Conservation (phyloP, 2,797 vertebrate species). For the Sternarchorhynchus goeldii region DNA sequence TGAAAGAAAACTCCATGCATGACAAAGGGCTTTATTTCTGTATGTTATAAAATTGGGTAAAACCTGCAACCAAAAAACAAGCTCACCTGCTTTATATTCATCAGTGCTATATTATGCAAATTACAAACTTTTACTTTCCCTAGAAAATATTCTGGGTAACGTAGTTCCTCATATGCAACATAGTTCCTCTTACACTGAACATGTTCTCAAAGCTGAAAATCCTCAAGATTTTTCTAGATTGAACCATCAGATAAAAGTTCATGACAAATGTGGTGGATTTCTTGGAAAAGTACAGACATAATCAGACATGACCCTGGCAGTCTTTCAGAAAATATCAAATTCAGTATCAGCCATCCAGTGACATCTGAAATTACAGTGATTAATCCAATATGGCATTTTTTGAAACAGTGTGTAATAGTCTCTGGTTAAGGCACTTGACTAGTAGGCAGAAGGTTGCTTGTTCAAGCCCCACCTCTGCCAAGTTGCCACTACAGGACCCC, state of each 20-base stretch:
- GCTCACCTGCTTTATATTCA: too few relatives aligned
- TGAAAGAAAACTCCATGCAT: neutral
- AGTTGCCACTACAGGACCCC: too few relatives aligned
- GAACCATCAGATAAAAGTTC: neutral
- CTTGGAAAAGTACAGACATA: neutral
- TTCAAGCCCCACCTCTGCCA: too few relatives aligned
- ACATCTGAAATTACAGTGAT: neutral
- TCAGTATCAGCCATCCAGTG: neutral
- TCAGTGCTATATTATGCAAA: too few relatives aligned
- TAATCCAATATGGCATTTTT: neutral
- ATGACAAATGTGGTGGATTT: neutral
- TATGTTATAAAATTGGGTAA: too few relatives aligned
- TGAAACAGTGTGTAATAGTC: neutral
- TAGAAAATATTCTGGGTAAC: neutral
- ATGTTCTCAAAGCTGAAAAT: too few relatives aligned
- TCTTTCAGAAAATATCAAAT: neutral
- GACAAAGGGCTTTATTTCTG: neutral
- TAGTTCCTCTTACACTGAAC: neutral
- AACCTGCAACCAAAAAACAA: too few relatives aligned
- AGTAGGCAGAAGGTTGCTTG: too few relatives aligned
- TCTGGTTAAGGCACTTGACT: too few relatives aligned
- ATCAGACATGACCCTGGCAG: neutral
- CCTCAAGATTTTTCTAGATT: neutral
- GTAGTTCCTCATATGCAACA: neutral
- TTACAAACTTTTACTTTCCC: neutral